Conservation (phyloP, 2,113 vertebrate species). For the Oxygymnocypris stewartii region DNA sequence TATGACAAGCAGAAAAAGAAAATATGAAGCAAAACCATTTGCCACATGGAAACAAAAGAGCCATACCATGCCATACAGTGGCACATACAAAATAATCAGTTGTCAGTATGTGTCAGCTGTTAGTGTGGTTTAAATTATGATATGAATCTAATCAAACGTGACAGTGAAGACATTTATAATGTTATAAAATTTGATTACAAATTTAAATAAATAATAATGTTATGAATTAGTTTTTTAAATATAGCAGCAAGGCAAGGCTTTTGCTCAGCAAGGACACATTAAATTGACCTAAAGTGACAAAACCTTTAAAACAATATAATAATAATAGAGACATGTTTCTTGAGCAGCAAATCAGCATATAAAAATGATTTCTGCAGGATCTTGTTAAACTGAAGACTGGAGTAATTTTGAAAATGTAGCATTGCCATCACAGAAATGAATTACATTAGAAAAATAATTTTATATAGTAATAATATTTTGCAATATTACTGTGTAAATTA, state of each 20-base stretch:
- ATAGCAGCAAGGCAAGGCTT: too few relatives aligned
- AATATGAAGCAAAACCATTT: background rate
- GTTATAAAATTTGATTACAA: too few relatives aligned
- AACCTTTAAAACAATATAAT: too few relatives aligned
- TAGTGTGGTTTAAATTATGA: background rate
- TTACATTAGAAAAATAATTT: background rate
- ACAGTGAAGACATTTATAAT: too few relatives aligned
- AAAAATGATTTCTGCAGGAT: background rate
- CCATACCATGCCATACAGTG: background rate
- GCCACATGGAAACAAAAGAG: background rate
- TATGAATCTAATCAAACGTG: too few relatives aligned
- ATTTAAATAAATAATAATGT: background rate
- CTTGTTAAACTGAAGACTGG: background rate
- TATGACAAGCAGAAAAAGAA: conserved; percentile 63
- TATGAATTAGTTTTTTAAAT: too few relatives aligned
- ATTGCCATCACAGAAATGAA: background rate
- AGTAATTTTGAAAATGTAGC: background rate
- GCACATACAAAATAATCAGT: background rate
- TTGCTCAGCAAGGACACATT: background rate
- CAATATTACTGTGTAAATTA: background rate
- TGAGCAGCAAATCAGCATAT: conserved; percentile 11
- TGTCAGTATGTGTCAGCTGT: background rate
- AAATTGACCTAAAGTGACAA: background rate
- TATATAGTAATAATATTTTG: background rate
- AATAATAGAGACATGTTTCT: background rate